A percentile compares a stretch with the other conserved stretches of the same genome.
phyloP scores from a whole-genome alignment of 1,140 invertebrate genomes.

The Drosophila orosa region DNA sequence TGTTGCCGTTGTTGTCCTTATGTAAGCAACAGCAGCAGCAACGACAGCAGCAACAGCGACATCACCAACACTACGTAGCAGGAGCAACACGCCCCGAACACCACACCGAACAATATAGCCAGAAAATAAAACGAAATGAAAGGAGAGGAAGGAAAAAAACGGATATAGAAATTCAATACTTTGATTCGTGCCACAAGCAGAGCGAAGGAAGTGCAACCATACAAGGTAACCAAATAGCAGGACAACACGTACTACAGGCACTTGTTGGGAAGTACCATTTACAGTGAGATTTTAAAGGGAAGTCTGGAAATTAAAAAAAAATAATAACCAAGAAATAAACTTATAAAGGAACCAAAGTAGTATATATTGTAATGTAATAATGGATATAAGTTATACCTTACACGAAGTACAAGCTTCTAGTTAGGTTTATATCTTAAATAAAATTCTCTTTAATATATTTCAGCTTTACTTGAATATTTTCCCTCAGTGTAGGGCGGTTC shows the following conservation, averaged over 20 bases:
- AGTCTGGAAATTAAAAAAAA: not conserved
- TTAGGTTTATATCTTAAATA: no score
- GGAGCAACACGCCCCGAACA: conserved; percentile 46
- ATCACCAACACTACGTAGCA: conserved; percentile 35
- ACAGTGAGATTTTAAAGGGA: not conserved
- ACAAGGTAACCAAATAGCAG: conserved; percentile 82
- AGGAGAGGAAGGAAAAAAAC: conserved; percentile 62
- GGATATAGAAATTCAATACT: conserved; percentile 84
- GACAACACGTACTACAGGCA: conserved; percentile 79
- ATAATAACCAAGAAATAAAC: not conserved
- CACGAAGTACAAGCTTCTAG: no score
- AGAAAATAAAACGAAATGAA: conserved; percentile 41
- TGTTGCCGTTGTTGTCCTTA: conserved; percentile 53
- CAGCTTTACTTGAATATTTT: not conserved
- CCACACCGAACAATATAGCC: conserved; percentile 53
- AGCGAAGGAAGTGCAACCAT: conserved; percentile 77
- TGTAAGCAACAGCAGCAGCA: conserved; percentile 53
- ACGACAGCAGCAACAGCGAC: conserved; percentile 30
- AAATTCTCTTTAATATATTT: not conserved
- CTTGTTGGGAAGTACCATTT: conserved; percentile 49
- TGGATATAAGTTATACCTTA: not conserved
- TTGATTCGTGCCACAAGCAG: conserved; percentile 80
- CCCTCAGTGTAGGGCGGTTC: not conserved
- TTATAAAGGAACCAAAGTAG: not conserved
- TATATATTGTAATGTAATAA: not conserved